A percentile compares a stretch with the other conserved stretches of the same genome.
Evolutionary conservation across 1,140 invertebrate species (phyloP).

Genomic region (Danaus melanippus): DNA sequence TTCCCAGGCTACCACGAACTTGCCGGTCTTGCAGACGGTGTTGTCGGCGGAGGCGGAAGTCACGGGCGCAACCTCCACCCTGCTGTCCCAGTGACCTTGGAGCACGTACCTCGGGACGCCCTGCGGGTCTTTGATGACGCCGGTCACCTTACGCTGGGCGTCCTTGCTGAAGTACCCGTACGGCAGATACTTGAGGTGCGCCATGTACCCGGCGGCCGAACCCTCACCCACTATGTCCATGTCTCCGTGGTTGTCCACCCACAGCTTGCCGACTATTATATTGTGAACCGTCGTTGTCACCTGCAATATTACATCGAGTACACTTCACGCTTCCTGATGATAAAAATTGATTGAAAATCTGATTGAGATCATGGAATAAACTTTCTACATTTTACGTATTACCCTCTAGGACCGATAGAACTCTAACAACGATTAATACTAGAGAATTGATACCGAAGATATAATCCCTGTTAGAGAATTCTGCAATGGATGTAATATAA

Average conservation of each 20-base stretch:
- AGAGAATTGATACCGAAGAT: too few relatives aligned
- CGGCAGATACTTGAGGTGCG: constrained; percentile 95
- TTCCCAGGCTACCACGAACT: constrained; percentile 89
- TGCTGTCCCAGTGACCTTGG: constrained; percentile 95
- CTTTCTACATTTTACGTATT: too few relatives aligned
- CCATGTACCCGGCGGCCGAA: constrained; percentile 90
- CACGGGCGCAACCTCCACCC: constrained; percentile 95
- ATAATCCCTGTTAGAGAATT: too few relatives aligned
- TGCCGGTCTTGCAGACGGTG: constrained; percentile 92
- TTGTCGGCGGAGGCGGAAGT: constrained; percentile 83
- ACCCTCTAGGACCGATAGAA: too few relatives aligned
- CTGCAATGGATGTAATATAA: too few relatives aligned
- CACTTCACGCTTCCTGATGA: too few relatives aligned
- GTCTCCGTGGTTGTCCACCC: constrained; percentile 99
- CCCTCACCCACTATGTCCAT: constrained; percentile 94
- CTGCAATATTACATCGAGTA: constrained; percentile 23
- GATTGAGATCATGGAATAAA: too few relatives aligned
- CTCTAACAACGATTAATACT: too few relatives aligned
- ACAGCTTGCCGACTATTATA: constrained; percentile 98
- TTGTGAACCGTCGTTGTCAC: constrained; percentile 99
- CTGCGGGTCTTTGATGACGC: constrained; percentile 79
- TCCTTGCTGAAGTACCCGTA: constrained; percentile 99
- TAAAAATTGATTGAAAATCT: too few relatives aligned
- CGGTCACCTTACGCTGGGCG: constrained; percentile 90
- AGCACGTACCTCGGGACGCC: constrained; percentile 82